These are phyloP conservation scores for Podarcis muralis DNA, from an alignment of 2,113 vertebrate species.

Conservation along the genomic window DNA sequence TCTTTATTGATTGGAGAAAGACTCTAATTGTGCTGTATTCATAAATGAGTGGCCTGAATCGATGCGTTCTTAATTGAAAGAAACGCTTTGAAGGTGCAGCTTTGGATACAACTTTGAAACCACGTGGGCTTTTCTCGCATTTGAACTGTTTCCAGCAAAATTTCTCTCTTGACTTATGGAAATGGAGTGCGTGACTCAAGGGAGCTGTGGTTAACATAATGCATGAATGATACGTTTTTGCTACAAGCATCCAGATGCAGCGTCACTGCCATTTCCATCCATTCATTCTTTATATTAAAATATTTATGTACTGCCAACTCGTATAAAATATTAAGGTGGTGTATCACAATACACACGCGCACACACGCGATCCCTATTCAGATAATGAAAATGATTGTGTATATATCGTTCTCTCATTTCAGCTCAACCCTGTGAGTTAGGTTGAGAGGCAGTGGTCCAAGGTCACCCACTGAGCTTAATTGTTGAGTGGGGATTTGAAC, in stretches of 20 bases:
- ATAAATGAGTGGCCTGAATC: slow-evolving; percentile 17
- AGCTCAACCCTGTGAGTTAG: too few species aligned
- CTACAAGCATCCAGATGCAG: not conserved
- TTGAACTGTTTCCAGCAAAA: slow-evolving; percentile 22
- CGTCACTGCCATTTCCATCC: not conserved
- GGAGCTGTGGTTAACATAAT: not conserved
- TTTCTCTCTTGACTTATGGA: not conserved
- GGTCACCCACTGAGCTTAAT: too few species aligned
- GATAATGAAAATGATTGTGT: too few species aligned
- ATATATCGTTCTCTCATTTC: too few species aligned
- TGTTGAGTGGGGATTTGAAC: too few species aligned
- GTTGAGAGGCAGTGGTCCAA: too few species aligned
- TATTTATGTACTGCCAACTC: too few species aligned
- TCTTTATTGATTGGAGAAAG: slow-evolving; percentile 22
- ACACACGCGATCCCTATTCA: too few species aligned
- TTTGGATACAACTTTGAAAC: slow-evolving; percentile 16
- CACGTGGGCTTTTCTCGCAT: slow-evolving; percentile 4
- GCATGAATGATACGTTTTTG: not conserved
- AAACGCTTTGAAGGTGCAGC: slow-evolving; percentile 42
- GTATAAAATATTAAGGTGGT: too few species aligned
- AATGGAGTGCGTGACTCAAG: not conserved
- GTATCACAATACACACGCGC: too few species aligned
- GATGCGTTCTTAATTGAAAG: slow-evolving; percentile 36
- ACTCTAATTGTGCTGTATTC: slow-evolving; percentile 38
- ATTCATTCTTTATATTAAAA: too few species aligned